Conservation (phyloP, 2,797 vertebrate genomes). For the Oryzias sinensis region DNA sequence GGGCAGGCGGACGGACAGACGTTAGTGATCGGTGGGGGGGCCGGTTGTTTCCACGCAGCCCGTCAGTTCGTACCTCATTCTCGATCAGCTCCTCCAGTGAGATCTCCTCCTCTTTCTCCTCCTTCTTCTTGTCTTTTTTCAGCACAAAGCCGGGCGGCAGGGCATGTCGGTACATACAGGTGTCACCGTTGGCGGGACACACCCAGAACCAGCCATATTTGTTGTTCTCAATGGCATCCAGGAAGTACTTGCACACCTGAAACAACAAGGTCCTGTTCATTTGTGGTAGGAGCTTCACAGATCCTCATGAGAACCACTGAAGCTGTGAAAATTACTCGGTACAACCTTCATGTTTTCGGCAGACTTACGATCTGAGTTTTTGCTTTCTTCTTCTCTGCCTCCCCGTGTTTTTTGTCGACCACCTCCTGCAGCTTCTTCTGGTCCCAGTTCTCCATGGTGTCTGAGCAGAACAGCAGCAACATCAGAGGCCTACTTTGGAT, state of each 20-base stretch:
- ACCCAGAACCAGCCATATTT: slow-evolving; percentile 99
- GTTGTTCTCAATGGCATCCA: slow-evolving; percentile 96
- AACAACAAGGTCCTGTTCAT: background rate
- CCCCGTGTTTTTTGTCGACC: slow-evolving; percentile 95
- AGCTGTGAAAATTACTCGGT: too few relatives aligned
- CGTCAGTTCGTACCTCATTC: slow-evolving; percentile 82
- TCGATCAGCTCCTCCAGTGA: slow-evolving; percentile 98
- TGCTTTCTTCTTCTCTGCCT: slow-evolving; percentile 95
- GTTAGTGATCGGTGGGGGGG: background rate
- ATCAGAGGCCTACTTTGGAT: too few relatives aligned
- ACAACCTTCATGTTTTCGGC: background rate
- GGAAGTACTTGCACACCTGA: slow-evolving; percentile 94
- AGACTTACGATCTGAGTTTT: slow-evolving; percentile 91
- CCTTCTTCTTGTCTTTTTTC: slow-evolving; percentile 97
- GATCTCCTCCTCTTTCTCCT: slow-evolving; percentile 91
- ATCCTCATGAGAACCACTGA: too few relatives aligned
- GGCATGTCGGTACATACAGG: slow-evolving; percentile 95
- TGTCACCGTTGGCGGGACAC: slow-evolving; percentile 89
- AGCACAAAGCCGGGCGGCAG: slow-evolving; percentile 94
- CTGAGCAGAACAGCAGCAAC: slow-evolving; percentile 59
- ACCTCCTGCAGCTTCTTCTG: slow-evolving; percentile 98
- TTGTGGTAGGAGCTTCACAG: too few relatives aligned
- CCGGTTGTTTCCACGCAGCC: too few relatives aligned
- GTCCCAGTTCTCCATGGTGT: slow-evolving; percentile 99
- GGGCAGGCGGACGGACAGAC: slow-evolving; percentile 2